Percentiles rank a stretch among this genome's conserved stretches.
Conservation (phyloP, 2,797 vertebrate species). For the Hyperoplus immaculatus region DNA sequence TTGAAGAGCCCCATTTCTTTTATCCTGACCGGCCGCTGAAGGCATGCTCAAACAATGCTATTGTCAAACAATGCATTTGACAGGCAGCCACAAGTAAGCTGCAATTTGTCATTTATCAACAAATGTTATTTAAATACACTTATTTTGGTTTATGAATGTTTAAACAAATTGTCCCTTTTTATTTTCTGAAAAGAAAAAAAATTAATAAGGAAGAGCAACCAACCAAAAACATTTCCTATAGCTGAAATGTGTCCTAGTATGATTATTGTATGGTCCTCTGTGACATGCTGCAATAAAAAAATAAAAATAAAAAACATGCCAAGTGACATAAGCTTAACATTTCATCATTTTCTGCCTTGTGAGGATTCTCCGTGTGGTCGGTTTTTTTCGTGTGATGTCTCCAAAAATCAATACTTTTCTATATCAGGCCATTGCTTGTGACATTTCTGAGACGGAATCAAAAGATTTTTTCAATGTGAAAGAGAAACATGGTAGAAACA, state of each 20-base stretch:
- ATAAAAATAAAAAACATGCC: neutral
- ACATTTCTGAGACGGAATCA: constrained; percentile 7
- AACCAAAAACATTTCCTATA: neutral
- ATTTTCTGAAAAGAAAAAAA: neutral
- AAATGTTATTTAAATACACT: too few species aligned
- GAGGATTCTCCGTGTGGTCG: neutral
- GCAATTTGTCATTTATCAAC: too few species aligned
- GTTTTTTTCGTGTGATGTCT: constrained; percentile 12
- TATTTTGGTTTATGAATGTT: too few species aligned
- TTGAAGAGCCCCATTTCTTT: too few species aligned
- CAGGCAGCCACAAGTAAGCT: too few species aligned
- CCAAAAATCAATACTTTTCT: constrained; percentile 26
- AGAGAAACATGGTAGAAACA: neutral
- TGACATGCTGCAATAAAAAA: neutral
- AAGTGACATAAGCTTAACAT: neutral
- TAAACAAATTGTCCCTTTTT: too few species aligned
- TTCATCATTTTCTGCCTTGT: neutral
- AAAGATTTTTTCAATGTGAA: constrained; percentile 5
- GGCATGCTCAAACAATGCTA: too few species aligned
- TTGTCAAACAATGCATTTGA: too few species aligned
- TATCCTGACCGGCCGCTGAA: too few species aligned
- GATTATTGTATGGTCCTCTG: neutral
- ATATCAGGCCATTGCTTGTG: constrained; percentile 17
- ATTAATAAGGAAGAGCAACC: neutral
- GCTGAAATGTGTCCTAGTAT: neutral